phyloP scores from a whole-genome alignment of 2,888 invertebrate species.

The Apamea epomidion region DNA sequence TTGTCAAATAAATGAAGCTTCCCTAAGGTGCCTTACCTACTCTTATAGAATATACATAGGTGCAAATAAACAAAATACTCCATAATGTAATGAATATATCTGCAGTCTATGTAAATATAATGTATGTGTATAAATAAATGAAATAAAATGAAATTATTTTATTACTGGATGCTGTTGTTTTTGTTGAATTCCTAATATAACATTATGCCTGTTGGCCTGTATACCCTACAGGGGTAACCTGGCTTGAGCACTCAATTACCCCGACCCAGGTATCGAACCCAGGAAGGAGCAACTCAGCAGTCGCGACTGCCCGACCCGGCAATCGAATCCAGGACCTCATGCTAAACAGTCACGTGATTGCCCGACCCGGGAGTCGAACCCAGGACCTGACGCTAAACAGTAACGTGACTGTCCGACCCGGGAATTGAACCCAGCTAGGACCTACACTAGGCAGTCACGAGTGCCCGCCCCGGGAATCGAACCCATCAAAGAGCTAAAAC shows the following conservation, averaged over 20 bases:
- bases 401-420: too few relatives aligned
- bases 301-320: not conserved
- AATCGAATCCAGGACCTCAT: not conserved
- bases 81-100: constrained; percentile 81
- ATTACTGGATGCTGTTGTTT: constrained; percentile 81
- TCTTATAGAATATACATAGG: constrained; percentile 78
- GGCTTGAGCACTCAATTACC: not conserved
- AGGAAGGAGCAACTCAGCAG: not conserved
- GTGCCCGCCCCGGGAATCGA: too few relatives aligned
- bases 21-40: constrained; percentile 86
- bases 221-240: not conserved
- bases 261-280: not conserved
- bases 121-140: constrained; percentile 83
- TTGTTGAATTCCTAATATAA: constrained; percentile 46
- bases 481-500: not conserved
- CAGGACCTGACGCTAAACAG: too few relatives aligned
- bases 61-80: constrained; percentile 86
- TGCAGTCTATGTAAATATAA: constrained; percentile 86
- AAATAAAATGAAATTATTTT: constrained; percentile 89
- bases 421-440: too few relatives aligned
- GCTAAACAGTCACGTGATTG: not conserved
- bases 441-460: too few relatives aligned
- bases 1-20: constrained; percentile 77
- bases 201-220: not conserved
- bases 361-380: not conserved